phyloP scores from a whole-genome alignment of 2,888 invertebrate species.

The Stratiomys singularior region DNA sequence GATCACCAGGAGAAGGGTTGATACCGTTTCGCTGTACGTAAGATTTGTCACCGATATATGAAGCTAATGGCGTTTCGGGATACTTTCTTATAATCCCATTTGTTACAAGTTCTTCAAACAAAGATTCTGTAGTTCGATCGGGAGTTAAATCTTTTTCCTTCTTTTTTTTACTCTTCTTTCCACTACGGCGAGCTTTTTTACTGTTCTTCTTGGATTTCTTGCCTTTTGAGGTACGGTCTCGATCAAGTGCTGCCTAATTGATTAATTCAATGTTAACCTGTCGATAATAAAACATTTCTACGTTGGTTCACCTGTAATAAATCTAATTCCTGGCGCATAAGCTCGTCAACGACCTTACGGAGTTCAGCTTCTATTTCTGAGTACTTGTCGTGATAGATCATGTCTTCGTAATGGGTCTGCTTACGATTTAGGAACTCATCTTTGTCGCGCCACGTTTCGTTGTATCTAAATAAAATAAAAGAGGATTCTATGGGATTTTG shows the following conservation, averaged over 20 bases:
- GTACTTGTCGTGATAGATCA: slow-evolving; percentile 86
- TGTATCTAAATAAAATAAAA: slow-evolving; percentile 67
- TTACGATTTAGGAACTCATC: slow-evolving; percentile 79
- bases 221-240: slow-evolving; percentile 77
- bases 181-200: slow-evolving; percentile 80
- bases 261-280: neutral
- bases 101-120: slow-evolving; percentile 90
- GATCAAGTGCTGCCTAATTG: slow-evolving; percentile 74
- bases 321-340: slow-evolving; percentile 76
- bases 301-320: slow-evolving; percentile 68
- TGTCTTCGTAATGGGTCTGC: slow-evolving; percentile 82
- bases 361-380: slow-evolving; percentile 85
- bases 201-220: slow-evolving; percentile 81
- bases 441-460: slow-evolving; percentile 84
- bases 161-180: slow-evolving; percentile 91
- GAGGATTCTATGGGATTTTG: neutral
- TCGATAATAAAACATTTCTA: slow-evolving; percentile 11
- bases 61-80: slow-evolving; percentile 73
- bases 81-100: slow-evolving; percentile 90
- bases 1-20: slow-evolving; percentile 77
- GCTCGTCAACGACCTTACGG: slow-evolving; percentile 81
- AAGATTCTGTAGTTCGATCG: slow-evolving; percentile 87
- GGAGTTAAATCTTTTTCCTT: slow-evolving; percentile 95
- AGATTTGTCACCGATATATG: slow-evolving; percentile 85
- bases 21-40: slow-evolving; percentile 67